These are phyloP conservation scores for Nettapus auritus DNA, from an alignment of 2,113 vertebrate species.

Conservation along the genomic window DNA sequence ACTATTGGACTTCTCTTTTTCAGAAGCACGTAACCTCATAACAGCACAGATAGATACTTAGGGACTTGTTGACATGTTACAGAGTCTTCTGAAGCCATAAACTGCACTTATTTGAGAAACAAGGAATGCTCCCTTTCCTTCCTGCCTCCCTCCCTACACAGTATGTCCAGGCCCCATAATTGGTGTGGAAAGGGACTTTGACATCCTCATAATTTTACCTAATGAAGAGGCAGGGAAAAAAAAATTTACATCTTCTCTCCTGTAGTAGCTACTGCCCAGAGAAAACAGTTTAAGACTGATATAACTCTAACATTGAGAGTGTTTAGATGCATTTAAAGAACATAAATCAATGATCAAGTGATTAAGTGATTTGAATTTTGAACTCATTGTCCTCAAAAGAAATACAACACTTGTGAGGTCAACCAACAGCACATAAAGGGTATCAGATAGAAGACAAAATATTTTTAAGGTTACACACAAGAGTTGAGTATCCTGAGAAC, in stretches of 20 bases:
- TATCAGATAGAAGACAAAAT: not conserved
- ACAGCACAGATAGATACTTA: not conserved
- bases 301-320: not conserved
- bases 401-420: not conserved
- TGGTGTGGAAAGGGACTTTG: not conserved
- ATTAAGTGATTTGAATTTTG: not conserved
- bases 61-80: not conserved
- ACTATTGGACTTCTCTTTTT: not conserved
- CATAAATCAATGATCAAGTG: not conserved
- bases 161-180: not conserved
- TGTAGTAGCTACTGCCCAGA: not conserved
- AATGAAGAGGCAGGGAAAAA: not conserved
- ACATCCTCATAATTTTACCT: not conserved
- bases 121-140: not conserved
- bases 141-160: not conserved
- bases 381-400: not conserved
- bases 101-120: not conserved
- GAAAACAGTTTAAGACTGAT: not conserved
- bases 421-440: not conserved
- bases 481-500: not conserved
- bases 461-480: not conserved
- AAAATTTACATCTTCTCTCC: not conserved
- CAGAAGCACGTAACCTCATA: not conserved
- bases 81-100: not conserved
- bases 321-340: not conserved